Evolutionary conservation across 2,888 invertebrate genomes (phyloP), one percentile per base, ranked within the genome.

Genomic region (Aleiodes testaceus): DNA sequence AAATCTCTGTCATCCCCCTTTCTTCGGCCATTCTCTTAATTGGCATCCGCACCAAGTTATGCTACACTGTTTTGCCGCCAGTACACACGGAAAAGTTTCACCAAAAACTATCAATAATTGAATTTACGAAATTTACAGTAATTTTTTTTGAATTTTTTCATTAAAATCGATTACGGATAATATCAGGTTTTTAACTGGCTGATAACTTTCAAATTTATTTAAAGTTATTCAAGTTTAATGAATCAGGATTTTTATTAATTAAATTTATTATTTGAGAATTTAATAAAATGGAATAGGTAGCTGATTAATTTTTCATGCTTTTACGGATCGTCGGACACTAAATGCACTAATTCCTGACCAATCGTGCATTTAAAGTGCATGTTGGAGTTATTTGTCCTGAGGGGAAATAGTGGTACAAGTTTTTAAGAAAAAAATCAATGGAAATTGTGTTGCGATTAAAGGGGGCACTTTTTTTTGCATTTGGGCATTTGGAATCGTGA

Each of bases 1-100:
- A 81, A 80, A 81, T 80, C 78, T 81, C 77, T 74, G 74, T 73
- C 75, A 73, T 74, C 74, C 74, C 78, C 73, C 73, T 63, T 78
- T 77, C 78, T 78, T 76, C 77, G 78, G 63, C 63, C 45, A 63
- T 63, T 77, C 75, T 80, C 81, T 81, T 82, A 80, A 82, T 82
- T 82, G 79, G 80, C 73, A 73, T 74, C 71, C 73, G 65, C 66
- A 63, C 45, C 45, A 45, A 63, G 63, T 63, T 63, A 63, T 63
- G 59, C 59, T 63, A 63, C 22, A 63, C 63, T 45, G 45, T 45
- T 47, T n/a, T 63, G 45, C 63, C 45, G 45, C 45, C 59, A 18
- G 59, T 59, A 59, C 42, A 9, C 9, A 18, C 16, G 42, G 36
- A 59, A 59, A 59, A 59, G 36, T 59, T 36, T 2, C 59, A 18